Evolutionary conservation across 2,888 invertebrate genomes (phyloP).

Genomic region (Cephus rjabovi): DNA sequence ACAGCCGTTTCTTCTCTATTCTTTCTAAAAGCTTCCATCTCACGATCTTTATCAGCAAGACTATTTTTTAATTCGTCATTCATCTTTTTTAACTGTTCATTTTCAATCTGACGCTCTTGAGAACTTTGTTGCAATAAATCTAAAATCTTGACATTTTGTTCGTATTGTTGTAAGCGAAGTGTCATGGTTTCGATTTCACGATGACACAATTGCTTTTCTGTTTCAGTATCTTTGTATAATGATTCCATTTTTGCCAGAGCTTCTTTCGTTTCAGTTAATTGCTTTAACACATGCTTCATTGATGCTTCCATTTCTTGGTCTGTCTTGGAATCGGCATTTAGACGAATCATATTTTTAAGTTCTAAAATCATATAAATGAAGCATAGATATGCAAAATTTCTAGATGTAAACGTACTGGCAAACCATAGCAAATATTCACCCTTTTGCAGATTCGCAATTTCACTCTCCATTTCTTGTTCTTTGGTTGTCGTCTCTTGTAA

Average conservation of each 20-base stretch:
- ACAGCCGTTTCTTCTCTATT: conserved; percentile 48
- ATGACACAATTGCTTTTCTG: not conserved
- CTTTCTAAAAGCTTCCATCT: conserved; percentile 49
- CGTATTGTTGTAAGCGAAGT: conserved; percentile 9
- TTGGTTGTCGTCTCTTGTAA: conserved; percentile 23
- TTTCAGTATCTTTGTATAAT: conserved; percentile 25
- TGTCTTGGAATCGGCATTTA: conserved; percentile 15
- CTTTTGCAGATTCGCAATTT: conserved; percentile 52
- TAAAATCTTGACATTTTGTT: conserved; percentile 20
- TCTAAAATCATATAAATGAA: conserved; percentile 26
- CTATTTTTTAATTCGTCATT: conserved; percentile 37
- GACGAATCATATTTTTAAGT: conserved; percentile 44
- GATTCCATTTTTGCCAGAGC: conserved; percentile 26
- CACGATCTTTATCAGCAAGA: conserved; percentile 41
- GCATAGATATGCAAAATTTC: not conserved
- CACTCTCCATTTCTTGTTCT: conserved; percentile 52
- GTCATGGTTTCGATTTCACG: not conserved
- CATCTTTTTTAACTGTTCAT: conserved; percentile 34
- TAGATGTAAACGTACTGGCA: not conserved
- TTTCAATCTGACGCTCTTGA: conserved; percentile 38
- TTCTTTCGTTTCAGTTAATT: conserved; percentile 36
- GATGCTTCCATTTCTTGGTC: conserved; percentile 42
- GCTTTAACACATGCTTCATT: conserved; percentile 41
- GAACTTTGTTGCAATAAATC: conserved; percentile 32
- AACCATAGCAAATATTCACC: conserved; percentile 29